Evolutionary conservation across 2,797 vertebrate species (phyloP), one percentile per base, ranked within the genome.

Genomic region (Psittacula derbiana): DNA sequence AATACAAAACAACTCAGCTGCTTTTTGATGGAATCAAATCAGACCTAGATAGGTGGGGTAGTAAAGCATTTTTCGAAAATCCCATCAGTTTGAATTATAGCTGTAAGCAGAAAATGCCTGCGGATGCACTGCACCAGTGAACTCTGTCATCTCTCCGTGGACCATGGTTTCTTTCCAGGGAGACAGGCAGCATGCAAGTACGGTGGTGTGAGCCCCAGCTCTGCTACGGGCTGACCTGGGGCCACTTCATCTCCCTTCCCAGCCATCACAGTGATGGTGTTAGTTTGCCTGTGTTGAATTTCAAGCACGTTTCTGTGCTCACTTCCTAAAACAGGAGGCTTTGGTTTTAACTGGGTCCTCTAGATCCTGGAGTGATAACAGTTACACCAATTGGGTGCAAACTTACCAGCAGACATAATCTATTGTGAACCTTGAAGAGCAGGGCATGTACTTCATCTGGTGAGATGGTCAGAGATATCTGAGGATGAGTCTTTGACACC

Each of bases 51-150:
- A 89, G 81, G 78, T 69, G 65, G 47, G n/a, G 52, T 80, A n/a
- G 38, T 80, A 53, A 93, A 94, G 93, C 5, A 75, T 73, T 93
- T 87, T 75, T 93, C 47, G 92, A 91, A 94, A 93, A 86, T 46
- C 65, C 81, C 58, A 50, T 95, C 72, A 53, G n/a, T 80, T 72
- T 91, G 61, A 91, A 88, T 93, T 89, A 92, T 27, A 83, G 79
- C 60, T 83, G 5, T 20, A 14, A 23, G 69, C 41, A 69, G 84
- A 83, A 91, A 90, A 89, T 18, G 87, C 81, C 81, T 46, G 67
- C 33, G 78, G 74, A 66, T 8, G 44, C 16, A 8, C 38, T 10
- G 66, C 10, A 6, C 55, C 66, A 55, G 53, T 0, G 9, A 85
- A 81, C 47, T 82, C 49, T 8, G 43, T 19, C 12, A 0, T 47